Conservation (phyloP, 2,888 invertebrate genomes). For the Diadromus collaris region DNA sequence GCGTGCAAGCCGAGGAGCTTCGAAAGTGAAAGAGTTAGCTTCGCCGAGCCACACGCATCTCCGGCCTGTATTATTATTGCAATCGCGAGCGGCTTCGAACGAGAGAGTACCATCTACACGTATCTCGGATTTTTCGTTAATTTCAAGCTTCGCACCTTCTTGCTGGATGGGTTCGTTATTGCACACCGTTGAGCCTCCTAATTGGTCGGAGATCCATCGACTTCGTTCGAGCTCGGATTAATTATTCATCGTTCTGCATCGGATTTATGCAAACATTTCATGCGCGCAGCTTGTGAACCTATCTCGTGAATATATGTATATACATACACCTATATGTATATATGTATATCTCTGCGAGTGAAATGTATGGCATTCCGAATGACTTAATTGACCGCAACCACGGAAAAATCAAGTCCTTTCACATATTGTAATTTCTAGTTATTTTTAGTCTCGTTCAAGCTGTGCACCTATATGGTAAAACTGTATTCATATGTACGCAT, state of each 20-base stretch:
- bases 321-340: too few relatives aligned
- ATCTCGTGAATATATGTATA: not conserved
- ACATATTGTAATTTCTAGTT: conserved; percentile 34
- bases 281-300: not conserved
- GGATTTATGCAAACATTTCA: conserved; percentile 23
- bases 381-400: conserved; percentile 34
- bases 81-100: conserved; percentile 13
- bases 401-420: conserved; percentile 35
- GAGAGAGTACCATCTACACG: not conserved
- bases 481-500: not conserved
- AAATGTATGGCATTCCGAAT: conserved; percentile 40
- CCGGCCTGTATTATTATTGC: conserved; percentile 36
- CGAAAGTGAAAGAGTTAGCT: conserved; percentile 62
- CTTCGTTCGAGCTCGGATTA: conserved; percentile 47
- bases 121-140: conserved; percentile 14
- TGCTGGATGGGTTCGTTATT: conserved; percentile 28
- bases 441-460: not conserved
- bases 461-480: not conserved
- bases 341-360: conserved; percentile 8
- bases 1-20: conserved; percentile 53
- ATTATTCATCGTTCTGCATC: conserved; percentile 27
- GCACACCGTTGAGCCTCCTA: conserved; percentile 50
- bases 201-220: conserved; percentile 54
- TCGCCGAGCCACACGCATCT: conserved; percentile 47
- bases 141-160: conserved; percentile 14